These are phyloP conservation scores for Typhlichthys subterraneus DNA, from an alignment of 2,797 vertebrate species.

Conservation along the genomic window DNA sequence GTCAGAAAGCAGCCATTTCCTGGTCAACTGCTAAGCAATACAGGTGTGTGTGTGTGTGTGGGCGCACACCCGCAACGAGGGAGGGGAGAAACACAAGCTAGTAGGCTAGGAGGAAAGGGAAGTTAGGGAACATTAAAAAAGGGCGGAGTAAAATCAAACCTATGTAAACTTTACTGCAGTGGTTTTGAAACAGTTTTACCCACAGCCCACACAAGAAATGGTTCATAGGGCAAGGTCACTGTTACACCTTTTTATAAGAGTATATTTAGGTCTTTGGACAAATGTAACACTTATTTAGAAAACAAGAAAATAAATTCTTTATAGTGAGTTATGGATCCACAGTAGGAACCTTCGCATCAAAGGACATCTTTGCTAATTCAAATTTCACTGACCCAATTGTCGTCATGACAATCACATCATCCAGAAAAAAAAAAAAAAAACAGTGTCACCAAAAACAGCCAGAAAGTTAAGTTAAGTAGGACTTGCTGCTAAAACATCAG, in stretches of 20 bases:
- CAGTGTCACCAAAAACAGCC: constrained; percentile 21
- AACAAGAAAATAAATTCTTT: too few relatives aligned
- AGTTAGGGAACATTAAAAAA: too few relatives aligned
- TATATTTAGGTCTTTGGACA: too few relatives aligned
- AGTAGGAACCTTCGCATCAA: constrained; percentile 3
- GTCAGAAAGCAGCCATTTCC: constrained; percentile 61
- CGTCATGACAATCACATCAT: constrained; percentile 25
- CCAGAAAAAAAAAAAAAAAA: constrained; percentile 17
- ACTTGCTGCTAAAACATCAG: background rate
- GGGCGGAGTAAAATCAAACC: too few relatives aligned
- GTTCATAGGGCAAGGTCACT: too few relatives aligned
- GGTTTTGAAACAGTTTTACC: too few relatives aligned
- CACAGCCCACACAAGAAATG: too few relatives aligned
- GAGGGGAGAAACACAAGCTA: too few relatives aligned
- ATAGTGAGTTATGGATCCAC: background rate
- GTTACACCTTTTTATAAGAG: too few relatives aligned
- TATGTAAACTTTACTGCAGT: too few relatives aligned
- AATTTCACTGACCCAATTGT: constrained; percentile 21
- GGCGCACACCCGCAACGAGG: background rate
- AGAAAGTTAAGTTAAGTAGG: background rate
- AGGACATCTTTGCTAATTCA: constrained; percentile 10
- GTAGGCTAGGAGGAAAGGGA: too few relatives aligned
- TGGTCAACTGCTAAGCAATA: constrained; percentile 36
- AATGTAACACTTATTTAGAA: too few relatives aligned
- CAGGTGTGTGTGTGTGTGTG: constrained; percentile 57